Base-by-base conservation (phyloP, 2,888 invertebrate genomes). In the Proisotoma minuta region DNA sequence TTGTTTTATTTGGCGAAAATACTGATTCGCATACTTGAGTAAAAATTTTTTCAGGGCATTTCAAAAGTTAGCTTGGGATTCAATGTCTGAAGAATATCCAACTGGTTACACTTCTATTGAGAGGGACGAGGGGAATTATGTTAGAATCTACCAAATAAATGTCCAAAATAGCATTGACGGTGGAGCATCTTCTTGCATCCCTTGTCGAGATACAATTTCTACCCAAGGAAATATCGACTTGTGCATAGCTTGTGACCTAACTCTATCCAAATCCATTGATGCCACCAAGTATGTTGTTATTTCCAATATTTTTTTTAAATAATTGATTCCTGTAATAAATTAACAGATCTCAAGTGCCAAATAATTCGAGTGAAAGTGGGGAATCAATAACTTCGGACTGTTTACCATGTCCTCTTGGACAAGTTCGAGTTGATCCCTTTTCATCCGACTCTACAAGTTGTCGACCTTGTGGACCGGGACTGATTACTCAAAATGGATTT, bases 121-220 rank as follows among this genome's bases (percentile, higher is more conserved):
- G 8, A 8, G 34, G 15, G 34, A 67, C 34, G 74, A 74, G 34
- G 71, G 76, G 52, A 81, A 81, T 66, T 74, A 77, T 34, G 82
- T 81, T 12, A 77, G 78, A 62, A 80, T 84, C 57, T 82, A 78
- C 75, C 77, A 78, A 34, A 78, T 84, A 53, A 79, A 80, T 66
- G 79, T 84, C 5, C 81, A 82, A 2, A 83, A 84, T 73, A 81
- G 81, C 0, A 71, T 80, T 18, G 76, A 78, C 47, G 79, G 80
- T 29, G 83, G 83, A n/a, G 83, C 83, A 0, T 79, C 80, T n/a
- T 74, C 75, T 3, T 84, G 84, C 71, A 75, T 79, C 4, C 76
- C 76, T 10, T 82, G 82, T 74, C 80, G 78, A 1, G 76, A 79
- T 66, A 81, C 28, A 8, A 8, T 39, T 4, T 39, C 22, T 4